phyloP scores from a whole-genome alignment of 92 coral and sea anemone species.

The Isaurus tuberculatus region DNA sequence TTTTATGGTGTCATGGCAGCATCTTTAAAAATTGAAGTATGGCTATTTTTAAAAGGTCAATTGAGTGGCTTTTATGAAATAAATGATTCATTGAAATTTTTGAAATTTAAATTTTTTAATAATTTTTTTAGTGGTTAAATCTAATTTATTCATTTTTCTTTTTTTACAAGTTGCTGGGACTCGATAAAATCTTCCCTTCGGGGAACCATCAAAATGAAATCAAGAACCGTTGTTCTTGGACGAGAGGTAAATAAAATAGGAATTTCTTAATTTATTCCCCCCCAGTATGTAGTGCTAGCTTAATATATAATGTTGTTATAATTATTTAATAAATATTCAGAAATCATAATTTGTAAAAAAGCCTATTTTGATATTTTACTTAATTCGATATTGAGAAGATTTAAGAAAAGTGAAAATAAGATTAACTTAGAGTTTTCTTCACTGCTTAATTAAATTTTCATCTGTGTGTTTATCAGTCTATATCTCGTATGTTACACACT shows the following conservation, averaged over 20 bases:
- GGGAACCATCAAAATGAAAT: constrained; percentile 82
- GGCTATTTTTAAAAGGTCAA: constrained; percentile 34
- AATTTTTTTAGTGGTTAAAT: not conserved
- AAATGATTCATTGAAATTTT: constrained; percentile 11
- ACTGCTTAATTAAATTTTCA: too few relatives aligned
- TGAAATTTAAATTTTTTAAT: not conserved
- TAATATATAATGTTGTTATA: too few relatives aligned
- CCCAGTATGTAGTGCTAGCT: too few relatives aligned
- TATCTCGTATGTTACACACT: too few relatives aligned
- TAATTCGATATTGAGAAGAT: too few relatives aligned
- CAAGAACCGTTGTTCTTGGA: constrained; percentile 93
- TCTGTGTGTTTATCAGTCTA: too few relatives aligned
- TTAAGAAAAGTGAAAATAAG: too few relatives aligned
- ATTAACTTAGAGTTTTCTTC: too few relatives aligned
- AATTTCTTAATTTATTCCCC: too few relatives aligned
- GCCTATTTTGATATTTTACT: too few relatives aligned
- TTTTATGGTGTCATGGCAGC: not conserved
- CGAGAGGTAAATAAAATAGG: constrained; percentile 89
- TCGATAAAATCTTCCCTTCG: constrained; percentile 66
- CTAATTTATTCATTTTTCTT: not conserved
- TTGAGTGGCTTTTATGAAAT: not conserved
- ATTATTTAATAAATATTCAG: too few relatives aligned
- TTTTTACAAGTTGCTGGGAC: constrained; percentile 23
- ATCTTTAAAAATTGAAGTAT: not conserved
- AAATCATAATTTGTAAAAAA: too few relatives aligned